These are phyloP conservation scores for Rhinolophus ferrumequinum DNA, from an alignment of 2,113 vertebrate genomes.

Conservation along the genomic window DNA sequence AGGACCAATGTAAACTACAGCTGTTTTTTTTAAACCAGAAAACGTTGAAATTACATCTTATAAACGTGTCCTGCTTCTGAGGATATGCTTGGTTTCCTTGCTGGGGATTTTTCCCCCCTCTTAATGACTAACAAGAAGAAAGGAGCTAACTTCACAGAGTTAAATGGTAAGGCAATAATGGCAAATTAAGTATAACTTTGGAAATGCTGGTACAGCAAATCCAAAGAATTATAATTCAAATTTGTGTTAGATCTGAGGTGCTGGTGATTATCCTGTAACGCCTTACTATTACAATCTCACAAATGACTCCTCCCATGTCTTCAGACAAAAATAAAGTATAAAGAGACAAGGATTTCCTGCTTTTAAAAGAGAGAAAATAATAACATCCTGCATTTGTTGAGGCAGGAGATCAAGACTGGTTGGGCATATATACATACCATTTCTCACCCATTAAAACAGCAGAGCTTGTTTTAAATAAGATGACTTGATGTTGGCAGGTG, in stretches of 20 bases:
- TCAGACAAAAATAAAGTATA: neutral
- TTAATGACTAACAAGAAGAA: neutral
- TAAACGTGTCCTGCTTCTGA: neutral
- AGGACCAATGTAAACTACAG: neutral
- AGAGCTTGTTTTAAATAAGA: neutral
- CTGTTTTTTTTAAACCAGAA: neutral
- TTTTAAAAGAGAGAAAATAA: slow-evolving; percentile 47
- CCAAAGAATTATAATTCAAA: neutral
- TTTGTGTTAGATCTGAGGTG: neutral
- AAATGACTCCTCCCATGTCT: neutral
- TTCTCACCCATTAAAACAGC: slow-evolving; percentile 42
- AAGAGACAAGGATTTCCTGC: slow-evolving; percentile 32
- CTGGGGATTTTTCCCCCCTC: neutral
- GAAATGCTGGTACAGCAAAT: neutral
- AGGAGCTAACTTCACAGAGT: neutral
- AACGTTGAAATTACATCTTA: neutral
- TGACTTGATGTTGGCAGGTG: slow-evolving; percentile 1
- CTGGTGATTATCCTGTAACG: neutral
- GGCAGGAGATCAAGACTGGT: slow-evolving; percentile 1
- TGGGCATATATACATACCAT: neutral
- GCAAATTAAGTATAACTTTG: slow-evolving; percentile 1
- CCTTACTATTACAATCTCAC: neutral
- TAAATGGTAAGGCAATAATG: neutral
- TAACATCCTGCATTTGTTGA: slow-evolving; percentile 44
- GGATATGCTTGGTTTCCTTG: neutral